Conservation (phyloP, 2,797 vertebrate species). For the Megalops cyprinoides region DNA sequence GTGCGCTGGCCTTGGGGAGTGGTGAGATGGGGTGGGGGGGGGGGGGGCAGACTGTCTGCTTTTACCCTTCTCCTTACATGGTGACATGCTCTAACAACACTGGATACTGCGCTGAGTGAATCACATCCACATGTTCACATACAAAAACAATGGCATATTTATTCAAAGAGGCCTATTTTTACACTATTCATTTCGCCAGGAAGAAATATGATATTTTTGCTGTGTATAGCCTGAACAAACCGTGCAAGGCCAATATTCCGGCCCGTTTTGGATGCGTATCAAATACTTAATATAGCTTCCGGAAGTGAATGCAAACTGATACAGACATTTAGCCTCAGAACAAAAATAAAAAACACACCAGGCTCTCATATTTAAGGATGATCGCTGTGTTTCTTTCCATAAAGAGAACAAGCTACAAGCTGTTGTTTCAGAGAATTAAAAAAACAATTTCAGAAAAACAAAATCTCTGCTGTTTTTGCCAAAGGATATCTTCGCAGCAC, state of each 20-base stretch:
- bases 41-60: no score
- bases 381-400: background rate
- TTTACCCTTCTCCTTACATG: background rate
- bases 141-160: slow-evolving; percentile 35
- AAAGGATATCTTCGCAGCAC: background rate
- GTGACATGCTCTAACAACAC: background rate
- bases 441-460: background rate
- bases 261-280: background rate
- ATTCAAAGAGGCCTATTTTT: slow-evolving; percentile 26
- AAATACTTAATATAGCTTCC: background rate
- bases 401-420: background rate
- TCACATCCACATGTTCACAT: slow-evolving; percentile 42
- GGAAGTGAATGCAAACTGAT: slow-evolving; percentile 1
- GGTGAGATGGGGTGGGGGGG: background rate
- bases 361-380: no score
- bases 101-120: slow-evolving; percentile 33
- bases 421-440: background rate
- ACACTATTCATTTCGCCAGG: slow-evolving; percentile 4
- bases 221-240: background rate
- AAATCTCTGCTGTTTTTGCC: background rate
- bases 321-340: background rate
- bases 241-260: background rate
- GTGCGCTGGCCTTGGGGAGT: background rate
- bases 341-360: no score
- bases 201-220: background rate